Percentiles rank a stretch among this genome's conserved stretches.
These are phyloP conservation scores for Bhutanitis thaidina DNA, from an alignment of 2,888 invertebrate species.

Conservation along the genomic window DNA sequence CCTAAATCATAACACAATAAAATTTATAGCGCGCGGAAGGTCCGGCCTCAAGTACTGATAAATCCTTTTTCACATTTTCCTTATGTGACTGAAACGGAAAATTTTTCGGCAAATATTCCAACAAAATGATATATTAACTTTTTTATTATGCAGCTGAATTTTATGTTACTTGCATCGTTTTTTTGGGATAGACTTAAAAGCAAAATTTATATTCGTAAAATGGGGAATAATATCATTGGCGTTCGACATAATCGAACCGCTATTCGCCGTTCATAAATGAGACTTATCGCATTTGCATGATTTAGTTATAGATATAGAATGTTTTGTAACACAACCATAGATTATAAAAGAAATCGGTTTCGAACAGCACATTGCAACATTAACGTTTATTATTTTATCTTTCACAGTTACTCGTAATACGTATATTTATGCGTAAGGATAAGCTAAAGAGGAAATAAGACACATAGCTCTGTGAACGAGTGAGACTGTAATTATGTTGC, in stretches of 20 bases:
- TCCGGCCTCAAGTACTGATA: conserved; percentile 20
- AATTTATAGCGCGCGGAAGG: conserved; percentile 21
- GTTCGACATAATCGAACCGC: background rate
- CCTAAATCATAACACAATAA: conserved; percentile 54
- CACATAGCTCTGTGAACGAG: too few relatives aligned
- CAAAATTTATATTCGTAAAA: background rate
- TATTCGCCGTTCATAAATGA: conserved; percentile 1
- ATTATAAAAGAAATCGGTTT: too few relatives aligned
- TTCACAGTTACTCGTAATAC: too few relatives aligned
- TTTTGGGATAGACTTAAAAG: background rate
- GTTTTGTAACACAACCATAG: too few relatives aligned
- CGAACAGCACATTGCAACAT: too few relatives aligned
- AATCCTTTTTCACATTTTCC: conserved; percentile 18
- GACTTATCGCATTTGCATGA: too few relatives aligned
- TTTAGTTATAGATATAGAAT: too few relatives aligned
- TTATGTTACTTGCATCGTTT: background rate
- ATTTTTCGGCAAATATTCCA: conserved; percentile 11
- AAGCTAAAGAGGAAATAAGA: too few relatives aligned
- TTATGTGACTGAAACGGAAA: conserved; percentile 11
- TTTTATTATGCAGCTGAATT: background rate
- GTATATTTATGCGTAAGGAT: too few relatives aligned
- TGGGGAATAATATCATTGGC: background rate
- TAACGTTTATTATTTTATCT: too few relatives aligned
- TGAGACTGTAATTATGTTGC: too few relatives aligned
- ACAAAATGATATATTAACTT: conserved; percentile 5